phyloP scores from a whole-genome alignment of 2,888 invertebrate genomes.

The Chrysomela aeneicollis region DNA sequence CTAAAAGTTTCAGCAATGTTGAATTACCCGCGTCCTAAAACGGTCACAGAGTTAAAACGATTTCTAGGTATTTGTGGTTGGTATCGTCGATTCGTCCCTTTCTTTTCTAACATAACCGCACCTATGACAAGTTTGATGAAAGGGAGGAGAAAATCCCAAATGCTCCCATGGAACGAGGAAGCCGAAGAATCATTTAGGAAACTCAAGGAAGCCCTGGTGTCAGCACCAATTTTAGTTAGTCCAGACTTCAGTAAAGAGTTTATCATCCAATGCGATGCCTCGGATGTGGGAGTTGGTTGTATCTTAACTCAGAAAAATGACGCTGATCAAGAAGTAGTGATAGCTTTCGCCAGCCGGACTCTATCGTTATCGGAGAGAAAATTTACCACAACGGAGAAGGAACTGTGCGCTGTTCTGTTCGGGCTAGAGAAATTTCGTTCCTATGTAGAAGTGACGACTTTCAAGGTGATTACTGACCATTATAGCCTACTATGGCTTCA shows the following conservation, averaged over 20 bases:
- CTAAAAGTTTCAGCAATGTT: neutral
- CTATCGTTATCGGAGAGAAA: no score
- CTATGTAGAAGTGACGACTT: no score
- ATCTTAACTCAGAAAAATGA: neutral
- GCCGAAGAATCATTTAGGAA: conserved; percentile 2
- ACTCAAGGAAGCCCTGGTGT: conserved; percentile 20
- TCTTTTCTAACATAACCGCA: neutral
- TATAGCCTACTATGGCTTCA: no score
- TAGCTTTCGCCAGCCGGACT: no score
- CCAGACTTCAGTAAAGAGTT: conserved; percentile 34
- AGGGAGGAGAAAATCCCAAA: neutral
- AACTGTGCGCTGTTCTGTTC: no score
- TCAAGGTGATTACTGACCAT: no score
- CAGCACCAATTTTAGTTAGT: conserved; percentile 32
- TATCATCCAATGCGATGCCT: neutral
- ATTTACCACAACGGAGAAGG: no score
- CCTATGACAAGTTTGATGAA: neutral
- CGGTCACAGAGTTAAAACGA: neutral
- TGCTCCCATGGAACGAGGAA: neutral
- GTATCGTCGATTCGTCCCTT: neutral
- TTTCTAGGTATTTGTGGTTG: neutral
- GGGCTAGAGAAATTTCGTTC: no score
- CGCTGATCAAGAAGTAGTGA: neutral
- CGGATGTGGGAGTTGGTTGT: neutral
- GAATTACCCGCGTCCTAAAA: neutral